Percentiles rank a stretch among this genome's conserved stretches.
Evolutionary conservation across 2,113 vertebrate species (phyloP).

Genomic region (Genyomyrus donnyi): DNA sequence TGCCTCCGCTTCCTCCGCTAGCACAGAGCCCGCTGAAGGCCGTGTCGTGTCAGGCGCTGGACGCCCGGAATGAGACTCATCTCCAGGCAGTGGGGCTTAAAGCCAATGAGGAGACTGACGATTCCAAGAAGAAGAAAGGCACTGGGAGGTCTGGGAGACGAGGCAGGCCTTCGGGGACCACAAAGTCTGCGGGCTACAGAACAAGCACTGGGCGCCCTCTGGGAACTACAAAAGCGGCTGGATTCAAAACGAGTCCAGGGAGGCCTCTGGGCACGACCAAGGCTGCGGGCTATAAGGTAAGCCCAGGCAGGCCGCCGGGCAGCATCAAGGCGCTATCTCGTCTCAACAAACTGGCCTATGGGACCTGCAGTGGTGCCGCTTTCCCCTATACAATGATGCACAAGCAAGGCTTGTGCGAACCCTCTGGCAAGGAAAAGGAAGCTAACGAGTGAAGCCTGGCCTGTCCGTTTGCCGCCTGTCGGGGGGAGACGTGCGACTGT

Average conservation of each 20-base stretch:
- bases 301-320: slow-evolving; percentile 92
- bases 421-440: slow-evolving; percentile 72
- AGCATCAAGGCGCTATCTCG: slow-evolving; percentile 95
- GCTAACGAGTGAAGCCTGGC: slow-evolving; percentile 61
- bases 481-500: slow-evolving; percentile 26
- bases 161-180: slow-evolving; percentile 90
- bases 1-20: slow-evolving; percentile 53
- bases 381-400: slow-evolving; percentile 85
- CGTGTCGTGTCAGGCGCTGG: slow-evolving; percentile 81
- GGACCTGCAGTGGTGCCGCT: slow-evolving; percentile 68
- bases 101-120: slow-evolving; percentile 72
- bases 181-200: slow-evolving; percentile 92
- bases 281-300: slow-evolving; percentile 97
- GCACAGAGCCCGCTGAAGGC: slow-evolving; percentile 80
- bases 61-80: slow-evolving; percentile 71
- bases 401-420: slow-evolving; percentile 78
- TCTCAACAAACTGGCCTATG: slow-evolving; percentile 82
- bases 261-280: slow-evolving; percentile 95
- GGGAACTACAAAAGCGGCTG: slow-evolving; percentile 93
- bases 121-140: slow-evolving; percentile 93
- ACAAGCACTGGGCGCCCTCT: slow-evolving; percentile 94
- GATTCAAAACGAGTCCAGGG: slow-evolving; percentile 97
- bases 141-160: slow-evolving; percentile 83
- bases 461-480: slow-evolving; percentile 20
- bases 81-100: slow-evolving; percentile 70